A percentile compares a stretch with the other conserved stretches of the same genome.
phyloP scores from a whole-genome alignment of 2,888 invertebrate genomes.

The Dendrolimus houi region DNA sequence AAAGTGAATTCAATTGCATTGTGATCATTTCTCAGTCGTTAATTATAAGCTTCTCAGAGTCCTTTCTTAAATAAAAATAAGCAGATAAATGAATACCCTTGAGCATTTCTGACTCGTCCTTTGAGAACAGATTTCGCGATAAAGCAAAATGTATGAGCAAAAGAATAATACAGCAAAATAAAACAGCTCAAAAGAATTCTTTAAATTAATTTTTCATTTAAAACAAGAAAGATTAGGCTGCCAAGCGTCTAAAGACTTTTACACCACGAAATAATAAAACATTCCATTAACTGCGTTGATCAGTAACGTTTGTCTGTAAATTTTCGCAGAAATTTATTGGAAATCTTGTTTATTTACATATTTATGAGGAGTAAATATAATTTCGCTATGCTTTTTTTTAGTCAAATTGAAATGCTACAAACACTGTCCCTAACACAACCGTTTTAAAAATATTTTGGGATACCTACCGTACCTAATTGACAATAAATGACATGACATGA shows the following conservation, averaged over 20 bases:
- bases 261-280: neutral
- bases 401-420: too few species aligned
- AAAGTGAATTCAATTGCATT: constrained; percentile 12
- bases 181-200: constrained; percentile 50
- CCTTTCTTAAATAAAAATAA: constrained; percentile 50
- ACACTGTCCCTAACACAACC: too few species aligned
- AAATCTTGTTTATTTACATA: too few species aligned
- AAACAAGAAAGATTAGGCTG: constrained; percentile 19
- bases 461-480: too few species aligned
- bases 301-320: too few species aligned
- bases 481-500: too few species aligned
- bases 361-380: too few species aligned
- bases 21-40: constrained; percentile 21
- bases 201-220: constrained; percentile 32
- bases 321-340: too few species aligned
- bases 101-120: constrained; percentile 52
- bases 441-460: too few species aligned
- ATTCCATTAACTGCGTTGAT: too few species aligned
- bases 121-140: constrained; percentile 57
- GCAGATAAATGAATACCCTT: constrained; percentile 58
- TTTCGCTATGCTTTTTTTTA: too few species aligned
- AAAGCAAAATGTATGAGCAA: constrained; percentile 49
- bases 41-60: constrained; percentile 45
- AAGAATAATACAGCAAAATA: constrained; percentile 43
- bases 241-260: constrained; percentile 15